These are phyloP conservation scores for Limnephilus marmoratus DNA, from an alignment of 2,888 invertebrate species.

Conservation along the genomic window DNA sequence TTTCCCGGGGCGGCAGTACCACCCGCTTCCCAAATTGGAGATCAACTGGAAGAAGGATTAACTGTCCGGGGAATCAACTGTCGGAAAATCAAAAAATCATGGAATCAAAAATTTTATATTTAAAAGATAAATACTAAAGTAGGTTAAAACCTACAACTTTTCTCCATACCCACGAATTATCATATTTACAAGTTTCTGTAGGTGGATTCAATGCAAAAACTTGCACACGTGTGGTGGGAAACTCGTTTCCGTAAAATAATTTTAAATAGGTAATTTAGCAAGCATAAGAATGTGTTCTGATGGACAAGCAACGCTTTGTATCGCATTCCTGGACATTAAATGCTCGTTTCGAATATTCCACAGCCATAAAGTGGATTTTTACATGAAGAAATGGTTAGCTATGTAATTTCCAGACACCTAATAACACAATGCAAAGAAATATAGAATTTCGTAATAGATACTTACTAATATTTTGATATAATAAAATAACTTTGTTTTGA, in stretches of 20 bases:
- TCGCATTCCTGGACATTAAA: slow-evolving; percentile 3
- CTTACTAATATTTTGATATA: not conserved
- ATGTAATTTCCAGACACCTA: not conserved
- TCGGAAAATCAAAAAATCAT: no score
- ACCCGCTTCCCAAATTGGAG: no score
- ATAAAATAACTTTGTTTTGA: not conserved
- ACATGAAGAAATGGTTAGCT: not conserved
- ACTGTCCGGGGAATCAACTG: no score
- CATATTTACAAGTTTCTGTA: not conserved
- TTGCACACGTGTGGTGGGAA: slow-evolving; percentile 3
- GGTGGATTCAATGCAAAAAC: not conserved
- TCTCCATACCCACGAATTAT: not conserved
- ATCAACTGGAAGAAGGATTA: no score
- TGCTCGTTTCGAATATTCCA: not conserved
- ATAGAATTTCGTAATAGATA: not conserved
- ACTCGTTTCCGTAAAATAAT: not conserved
- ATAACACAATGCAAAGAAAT: not conserved
- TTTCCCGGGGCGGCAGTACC: no score
- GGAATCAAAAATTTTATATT: not conserved
- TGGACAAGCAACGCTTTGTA: not conserved
- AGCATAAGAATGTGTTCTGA: slow-evolving; percentile 29
- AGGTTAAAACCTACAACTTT: not conserved
- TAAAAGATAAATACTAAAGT: not conserved
- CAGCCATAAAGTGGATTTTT: not conserved
- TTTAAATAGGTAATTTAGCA: slow-evolving; percentile 28